Conservation (phyloP, 92 coral and sea anemone genomes). For the Parazoanthus darwini region DNA sequence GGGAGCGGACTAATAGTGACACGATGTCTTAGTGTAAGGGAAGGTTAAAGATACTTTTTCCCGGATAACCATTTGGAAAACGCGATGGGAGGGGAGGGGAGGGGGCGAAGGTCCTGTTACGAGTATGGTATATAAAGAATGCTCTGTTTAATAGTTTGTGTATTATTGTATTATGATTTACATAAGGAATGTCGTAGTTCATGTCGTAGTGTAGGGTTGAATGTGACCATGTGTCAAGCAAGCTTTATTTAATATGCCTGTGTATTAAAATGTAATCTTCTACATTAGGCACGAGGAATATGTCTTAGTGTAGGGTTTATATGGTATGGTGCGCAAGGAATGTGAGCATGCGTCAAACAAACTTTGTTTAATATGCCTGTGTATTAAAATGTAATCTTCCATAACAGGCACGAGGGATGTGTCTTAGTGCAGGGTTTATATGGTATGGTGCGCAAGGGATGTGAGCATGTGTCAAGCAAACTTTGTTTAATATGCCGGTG, state of each 20-base stretch:
- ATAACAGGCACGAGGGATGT: conserved; percentile 57
- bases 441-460: too few relatives aligned
- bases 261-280: background rate
- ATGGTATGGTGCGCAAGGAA: background rate
- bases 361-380: background rate
- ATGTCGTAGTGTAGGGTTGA: background rate
- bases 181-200: too few relatives aligned
- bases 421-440: conserved; percentile 58
- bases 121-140: too few relatives aligned
- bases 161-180: too few relatives aligned
- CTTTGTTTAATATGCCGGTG: background rate
- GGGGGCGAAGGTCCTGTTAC: too few relatives aligned
- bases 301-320: conserved; percentile 37
- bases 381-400: background rate
- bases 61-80: too few relatives aligned
- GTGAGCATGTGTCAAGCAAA: too few relatives aligned
- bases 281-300: conserved; percentile 55
- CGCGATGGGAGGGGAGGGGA: too few relatives aligned
- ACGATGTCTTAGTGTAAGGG: too few relatives aligned
- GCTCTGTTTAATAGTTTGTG: too few relatives aligned
- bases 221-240: background rate
- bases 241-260: background rate
- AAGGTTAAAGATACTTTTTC: too few relatives aligned
- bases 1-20: too few relatives aligned
- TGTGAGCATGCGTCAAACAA: background rate